phyloP scores from a whole-genome alignment of 2,888 invertebrate genomes.

The Poecilus cupreus region DNA sequence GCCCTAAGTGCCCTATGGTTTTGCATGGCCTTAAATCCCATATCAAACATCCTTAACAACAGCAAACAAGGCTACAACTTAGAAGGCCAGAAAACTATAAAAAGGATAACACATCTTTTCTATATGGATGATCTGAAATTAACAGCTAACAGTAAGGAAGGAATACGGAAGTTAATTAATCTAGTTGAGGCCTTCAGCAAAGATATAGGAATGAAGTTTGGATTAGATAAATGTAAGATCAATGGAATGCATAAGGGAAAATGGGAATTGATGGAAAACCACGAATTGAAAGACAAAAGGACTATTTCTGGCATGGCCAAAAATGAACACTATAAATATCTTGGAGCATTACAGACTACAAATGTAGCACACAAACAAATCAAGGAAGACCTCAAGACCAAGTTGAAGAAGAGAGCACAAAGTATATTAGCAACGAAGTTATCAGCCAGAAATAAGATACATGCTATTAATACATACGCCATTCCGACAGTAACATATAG shows the following conservation, averaged over 20 bases:
- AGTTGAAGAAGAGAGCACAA: not conserved
- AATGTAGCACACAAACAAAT: constrained; percentile 31
- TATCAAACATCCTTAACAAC: constrained; percentile 33
- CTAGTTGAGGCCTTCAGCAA: no score
- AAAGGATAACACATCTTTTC: constrained; percentile 51
- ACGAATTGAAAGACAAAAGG: constrained; percentile 11
- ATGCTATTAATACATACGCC: not conserved
- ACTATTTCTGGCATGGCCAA: constrained; percentile 40
- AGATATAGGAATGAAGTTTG: no score
- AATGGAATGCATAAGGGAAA: no score
- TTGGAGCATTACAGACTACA: constrained; percentile 54
- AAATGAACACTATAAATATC: constrained; percentile 58
- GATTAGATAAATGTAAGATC: no score
- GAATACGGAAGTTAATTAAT: no score
- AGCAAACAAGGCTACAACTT: constrained; percentile 19
- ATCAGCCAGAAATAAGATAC: not conserved
- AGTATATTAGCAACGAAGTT: not conserved
- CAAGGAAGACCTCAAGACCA: constrained; percentile 41
- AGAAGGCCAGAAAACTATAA: no score
- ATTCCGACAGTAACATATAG: not conserved
- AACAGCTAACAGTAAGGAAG: constrained; percentile 40
- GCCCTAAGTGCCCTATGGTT: constrained; percentile 55
- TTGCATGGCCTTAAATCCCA: constrained; percentile 52
- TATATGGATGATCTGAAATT: constrained; percentile 63
- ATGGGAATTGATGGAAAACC: no score